These are phyloP conservation scores for Cetoscarus ocellatus DNA, from an alignment of 2,797 vertebrate species.

Conservation along the genomic window DNA sequence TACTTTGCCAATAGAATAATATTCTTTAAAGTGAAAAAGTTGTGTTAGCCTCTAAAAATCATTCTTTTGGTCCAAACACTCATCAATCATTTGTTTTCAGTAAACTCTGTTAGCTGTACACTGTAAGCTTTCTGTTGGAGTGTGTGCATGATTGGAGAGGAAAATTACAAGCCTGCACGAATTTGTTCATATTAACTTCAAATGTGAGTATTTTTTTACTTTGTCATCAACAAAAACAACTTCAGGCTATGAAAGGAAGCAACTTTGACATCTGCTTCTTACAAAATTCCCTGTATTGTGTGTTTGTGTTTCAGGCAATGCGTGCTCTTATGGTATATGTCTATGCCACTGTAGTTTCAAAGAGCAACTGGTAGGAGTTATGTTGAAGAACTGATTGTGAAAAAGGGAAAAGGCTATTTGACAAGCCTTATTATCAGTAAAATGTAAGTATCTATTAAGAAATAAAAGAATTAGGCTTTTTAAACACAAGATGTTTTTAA, in stretches of 20 bases:
- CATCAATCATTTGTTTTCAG: slow-evolving; percentile 38
- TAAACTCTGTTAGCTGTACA: slow-evolving; percentile 8
- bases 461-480: too few species aligned
- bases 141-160: slow-evolving; percentile 18
- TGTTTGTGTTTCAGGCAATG: not conserved
- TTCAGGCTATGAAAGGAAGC: slow-evolving; percentile 52
- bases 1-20: not conserved
- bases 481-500: too few species aligned
- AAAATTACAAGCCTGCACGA: slow-evolving; percentile 57
- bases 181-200: slow-evolving; percentile 55
- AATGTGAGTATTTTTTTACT: slow-evolving; percentile 49
- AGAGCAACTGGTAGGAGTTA: slow-evolving; percentile 6
- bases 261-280: slow-evolving; percentile 55
- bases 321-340: not conserved
- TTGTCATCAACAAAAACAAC: slow-evolving; percentile 58
- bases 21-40: slow-evolving; percentile 17
- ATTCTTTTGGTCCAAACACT: slow-evolving; percentile 13
- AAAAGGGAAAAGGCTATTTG: too few species aligned
- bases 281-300: slow-evolving; percentile 52
- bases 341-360: slow-evolving; percentile 8
- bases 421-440: too few species aligned
- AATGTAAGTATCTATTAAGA: too few species aligned
- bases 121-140: not conserved
- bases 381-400: not conserved
- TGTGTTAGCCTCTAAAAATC: slow-evolving; percentile 2